These are phyloP conservation scores for Enhydra lutris DNA, from an alignment of 2,113 vertebrate genomes.

Conservation along the genomic window DNA sequence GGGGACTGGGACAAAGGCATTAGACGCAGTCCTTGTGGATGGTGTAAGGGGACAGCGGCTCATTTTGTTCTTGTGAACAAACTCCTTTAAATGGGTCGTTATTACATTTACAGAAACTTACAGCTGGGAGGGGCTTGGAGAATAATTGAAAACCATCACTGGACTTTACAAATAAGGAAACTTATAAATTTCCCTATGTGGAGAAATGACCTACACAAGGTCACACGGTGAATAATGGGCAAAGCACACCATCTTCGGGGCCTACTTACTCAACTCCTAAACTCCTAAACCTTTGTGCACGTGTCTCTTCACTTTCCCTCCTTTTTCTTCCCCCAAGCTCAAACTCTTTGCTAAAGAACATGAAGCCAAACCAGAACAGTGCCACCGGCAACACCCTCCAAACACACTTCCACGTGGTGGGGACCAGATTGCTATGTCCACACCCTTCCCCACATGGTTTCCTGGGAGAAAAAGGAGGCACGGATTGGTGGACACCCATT, in stretches of 20 bases:
- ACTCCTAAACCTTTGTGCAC: background rate
- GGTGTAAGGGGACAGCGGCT: background rate
- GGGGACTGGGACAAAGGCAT: background rate
- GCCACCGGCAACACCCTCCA: background rate
- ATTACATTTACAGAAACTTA: background rate
- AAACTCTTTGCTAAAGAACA: background rate
- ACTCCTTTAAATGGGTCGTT: background rate
- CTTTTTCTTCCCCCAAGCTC: background rate
- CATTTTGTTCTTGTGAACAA: background rate
- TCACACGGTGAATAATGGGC: background rate
- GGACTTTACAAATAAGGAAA: background rate
- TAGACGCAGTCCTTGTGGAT: background rate
- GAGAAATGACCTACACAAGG: slow-evolving; percentile 35
- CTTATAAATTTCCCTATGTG: background rate
- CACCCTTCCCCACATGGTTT: background rate
- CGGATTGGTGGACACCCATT: background rate
- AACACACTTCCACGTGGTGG: background rate
- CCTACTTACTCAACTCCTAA: background rate
- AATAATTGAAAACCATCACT: background rate
- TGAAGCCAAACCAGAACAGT: background rate
- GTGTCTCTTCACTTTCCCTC: background rate
- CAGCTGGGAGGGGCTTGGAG: background rate
- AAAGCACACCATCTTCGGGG: background rate
- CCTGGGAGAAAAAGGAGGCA: background rate
- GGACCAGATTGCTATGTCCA: background rate